A percentile compares a stretch with the other conserved stretches of the same genome.
These are phyloP conservation scores for Botia almorhae DNA, from an alignment of 2,797 vertebrate species.

Conservation along the genomic window DNA sequence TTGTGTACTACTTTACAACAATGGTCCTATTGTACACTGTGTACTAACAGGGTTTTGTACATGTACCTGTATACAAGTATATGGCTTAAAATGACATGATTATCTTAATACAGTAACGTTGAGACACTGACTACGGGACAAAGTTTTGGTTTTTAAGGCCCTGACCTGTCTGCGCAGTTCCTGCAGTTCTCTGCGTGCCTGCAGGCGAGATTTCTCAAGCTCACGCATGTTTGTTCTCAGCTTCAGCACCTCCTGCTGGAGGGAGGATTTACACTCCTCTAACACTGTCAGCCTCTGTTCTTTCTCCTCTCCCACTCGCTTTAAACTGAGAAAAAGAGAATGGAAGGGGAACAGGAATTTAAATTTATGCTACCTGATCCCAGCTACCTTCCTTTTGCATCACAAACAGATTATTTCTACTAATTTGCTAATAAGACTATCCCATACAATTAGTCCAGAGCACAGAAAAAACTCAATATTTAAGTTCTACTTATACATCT, in stretches of 20 bases:
- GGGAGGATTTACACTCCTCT: slow-evolving; percentile 72
- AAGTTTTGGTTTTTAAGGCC: not conserved
- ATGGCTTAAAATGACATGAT: no score
- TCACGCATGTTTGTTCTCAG: slow-evolving; percentile 76
- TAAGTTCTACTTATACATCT: no score
- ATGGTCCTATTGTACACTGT: not conserved
- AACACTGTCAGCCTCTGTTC: slow-evolving; percentile 77
- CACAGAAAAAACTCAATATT: not conserved
- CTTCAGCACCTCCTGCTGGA: slow-evolving; percentile 71
- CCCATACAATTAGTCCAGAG: not conserved
- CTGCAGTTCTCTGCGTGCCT: slow-evolving; percentile 78
- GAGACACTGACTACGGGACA: not conserved
- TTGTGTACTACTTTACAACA: not conserved
- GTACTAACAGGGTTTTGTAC: no score
- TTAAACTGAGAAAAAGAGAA: slow-evolving; percentile 71
- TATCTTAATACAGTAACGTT: not conserved
- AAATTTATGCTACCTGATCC: not conserved
- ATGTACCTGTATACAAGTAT: no score
- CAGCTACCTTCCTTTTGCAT: not conserved
- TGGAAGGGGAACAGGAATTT: not conserved
- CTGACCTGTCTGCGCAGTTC: slow-evolving; percentile 82
- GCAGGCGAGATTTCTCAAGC: slow-evolving; percentile 74
- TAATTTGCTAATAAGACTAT: not conserved
- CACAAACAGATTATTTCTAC: not conserved
- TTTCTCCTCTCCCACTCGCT: slow-evolving; percentile 77